A percentile compares a stretch with the other conserved stretches of the same genome.
Evolutionary conservation across 2,797 vertebrate genomes (phyloP).

Genomic region (Hapalemur alaotrensis): DNA sequence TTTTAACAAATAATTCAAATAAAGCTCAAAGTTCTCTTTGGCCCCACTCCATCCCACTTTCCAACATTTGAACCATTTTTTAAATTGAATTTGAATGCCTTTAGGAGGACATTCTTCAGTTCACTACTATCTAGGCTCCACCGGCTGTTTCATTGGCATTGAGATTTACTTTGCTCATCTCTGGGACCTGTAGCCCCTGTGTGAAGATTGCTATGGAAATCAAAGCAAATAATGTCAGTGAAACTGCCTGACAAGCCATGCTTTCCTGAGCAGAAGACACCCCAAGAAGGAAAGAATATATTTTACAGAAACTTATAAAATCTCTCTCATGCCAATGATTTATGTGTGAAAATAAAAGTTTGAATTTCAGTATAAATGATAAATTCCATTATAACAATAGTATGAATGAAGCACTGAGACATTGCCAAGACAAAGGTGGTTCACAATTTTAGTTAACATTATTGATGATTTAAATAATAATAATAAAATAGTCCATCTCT

Average conservation of each 20-base stretch:
- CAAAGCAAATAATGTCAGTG: neutral
- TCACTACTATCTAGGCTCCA: neutral
- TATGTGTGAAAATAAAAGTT: neutral
- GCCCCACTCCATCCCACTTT: neutral
- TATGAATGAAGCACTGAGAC: neutral
- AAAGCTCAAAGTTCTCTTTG: neutral
- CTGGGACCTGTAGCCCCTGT: neutral
- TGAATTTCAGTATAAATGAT: neutral
- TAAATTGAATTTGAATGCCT: neutral
- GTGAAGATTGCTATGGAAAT: neutral
- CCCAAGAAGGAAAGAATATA: neutral
- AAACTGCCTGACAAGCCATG: neutral
- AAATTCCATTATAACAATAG: neutral
- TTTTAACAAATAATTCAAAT: constrained; percentile 21
- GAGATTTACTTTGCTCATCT: neutral
- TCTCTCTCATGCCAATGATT: neutral
- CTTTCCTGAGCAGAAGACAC: neutral
- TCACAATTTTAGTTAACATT: neutral
- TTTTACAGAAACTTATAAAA: neutral
- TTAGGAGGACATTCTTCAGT: neutral
- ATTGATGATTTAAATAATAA: neutral
- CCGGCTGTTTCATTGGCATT: neutral
- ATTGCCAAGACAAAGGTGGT: neutral
- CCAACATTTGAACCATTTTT: neutral
- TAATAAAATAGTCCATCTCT: neutral